Evolutionary conservation across 2,797 vertebrate genomes (phyloP).

Genomic region (Diglossa cyanea): DNA sequence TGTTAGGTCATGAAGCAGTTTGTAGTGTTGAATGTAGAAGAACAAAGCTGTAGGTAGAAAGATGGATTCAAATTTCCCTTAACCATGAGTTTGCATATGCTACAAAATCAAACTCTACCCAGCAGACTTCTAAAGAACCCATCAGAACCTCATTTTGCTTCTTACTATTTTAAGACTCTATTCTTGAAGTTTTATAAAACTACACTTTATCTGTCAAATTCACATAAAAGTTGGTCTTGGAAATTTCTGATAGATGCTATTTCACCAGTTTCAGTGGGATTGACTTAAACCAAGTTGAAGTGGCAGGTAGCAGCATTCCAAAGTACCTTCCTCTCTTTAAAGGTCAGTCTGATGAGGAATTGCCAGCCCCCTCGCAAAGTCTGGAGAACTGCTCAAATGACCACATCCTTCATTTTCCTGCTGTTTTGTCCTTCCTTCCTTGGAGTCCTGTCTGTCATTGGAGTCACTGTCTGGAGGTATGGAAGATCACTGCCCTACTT

Average conservation of each 20-base stretch:
- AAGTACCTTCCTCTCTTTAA: not conserved
- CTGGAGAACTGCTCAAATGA: conserved; percentile 93
- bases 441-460: conserved; percentile 84
- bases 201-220: not conserved
- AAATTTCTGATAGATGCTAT: not conserved
- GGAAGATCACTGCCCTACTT: not conserved
- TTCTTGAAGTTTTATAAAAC: not conserved
- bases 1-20: not conserved
- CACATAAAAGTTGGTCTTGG: not conserved
- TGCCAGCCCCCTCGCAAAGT: conserved; percentile 88
- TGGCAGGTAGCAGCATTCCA: not conserved
- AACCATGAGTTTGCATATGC: rapidly evolving
- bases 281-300: not conserved
- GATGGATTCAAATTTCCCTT: not conserved
- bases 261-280: not conserved
- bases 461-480: conserved; percentile 91
- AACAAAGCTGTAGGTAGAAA: not conserved
- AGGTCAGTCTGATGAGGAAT: conserved; percentile 91
- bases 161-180: not conserved
- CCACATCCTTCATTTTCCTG: conserved; percentile 87
- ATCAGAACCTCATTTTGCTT: not conserved
- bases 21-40: not conserved
- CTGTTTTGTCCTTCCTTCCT: conserved; percentile 91
- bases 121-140: not conserved
- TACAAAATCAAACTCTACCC: not conserved